Conservation (phyloP, 2,113 vertebrate species). For the Megalops atlanticus region DNA sequence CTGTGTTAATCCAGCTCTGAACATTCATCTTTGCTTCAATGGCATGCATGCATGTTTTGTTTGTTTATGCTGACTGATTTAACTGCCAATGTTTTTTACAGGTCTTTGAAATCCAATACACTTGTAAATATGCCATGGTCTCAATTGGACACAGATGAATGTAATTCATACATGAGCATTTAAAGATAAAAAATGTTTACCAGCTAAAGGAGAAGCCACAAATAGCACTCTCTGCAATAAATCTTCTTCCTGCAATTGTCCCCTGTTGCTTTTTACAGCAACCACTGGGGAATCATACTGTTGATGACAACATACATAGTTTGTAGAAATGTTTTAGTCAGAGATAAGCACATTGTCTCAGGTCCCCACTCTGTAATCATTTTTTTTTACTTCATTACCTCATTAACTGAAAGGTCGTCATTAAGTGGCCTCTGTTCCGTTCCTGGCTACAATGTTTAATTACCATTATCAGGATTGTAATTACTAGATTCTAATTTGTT, state of each 20-base stretch:
- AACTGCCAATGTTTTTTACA: not conserved
- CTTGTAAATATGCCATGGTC: slow-evolving; percentile 16
- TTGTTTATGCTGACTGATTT: slow-evolving; percentile 10
- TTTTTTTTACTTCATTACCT: slow-evolving; percentile 48
- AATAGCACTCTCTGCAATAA: slow-evolving; percentile 46
- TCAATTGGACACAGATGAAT: slow-evolving; percentile 11
- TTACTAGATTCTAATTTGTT: slow-evolving; percentile 55
- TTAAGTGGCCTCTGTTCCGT: slow-evolving; percentile 51
- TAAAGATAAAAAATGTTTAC: slow-evolving; percentile 43
- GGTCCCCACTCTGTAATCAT: slow-evolving; percentile 54
- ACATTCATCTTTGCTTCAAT: not conserved
- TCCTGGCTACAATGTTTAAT: slow-evolving; percentile 56
- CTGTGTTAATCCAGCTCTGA: not conserved
- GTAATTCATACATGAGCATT: not conserved
- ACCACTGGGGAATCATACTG: slow-evolving; percentile 50
- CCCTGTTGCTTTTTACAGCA: slow-evolving; percentile 48
- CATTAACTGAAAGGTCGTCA: slow-evolving; percentile 63
- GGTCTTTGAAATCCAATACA: slow-evolving; percentile 12
- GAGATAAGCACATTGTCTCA: slow-evolving; percentile 49
- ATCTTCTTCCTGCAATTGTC: slow-evolving; percentile 50
- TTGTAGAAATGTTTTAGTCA: slow-evolving; percentile 34
- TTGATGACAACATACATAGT: slow-evolving; percentile 43
- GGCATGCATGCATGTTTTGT: not conserved
- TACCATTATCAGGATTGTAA: slow-evolving; percentile 58
- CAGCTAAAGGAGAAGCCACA: slow-evolving; percentile 45